These are phyloP conservation scores for Apotomis turbidana DNA, from an alignment of 2,888 invertebrate species.

Conservation along the genomic window DNA sequence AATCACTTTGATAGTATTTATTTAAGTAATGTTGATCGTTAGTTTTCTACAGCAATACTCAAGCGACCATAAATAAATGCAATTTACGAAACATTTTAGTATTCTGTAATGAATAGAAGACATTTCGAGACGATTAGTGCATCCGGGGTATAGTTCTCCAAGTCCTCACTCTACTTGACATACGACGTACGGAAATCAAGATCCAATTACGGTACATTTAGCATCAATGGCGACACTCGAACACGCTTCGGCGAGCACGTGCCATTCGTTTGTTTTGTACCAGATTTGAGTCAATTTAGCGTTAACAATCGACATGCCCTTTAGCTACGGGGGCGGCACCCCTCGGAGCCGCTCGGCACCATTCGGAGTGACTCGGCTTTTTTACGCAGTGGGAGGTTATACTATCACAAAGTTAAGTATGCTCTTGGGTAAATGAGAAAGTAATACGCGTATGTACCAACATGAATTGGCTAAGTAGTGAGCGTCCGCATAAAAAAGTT, in stretches of 20 bases:
- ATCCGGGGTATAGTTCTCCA: constrained; percentile 20
- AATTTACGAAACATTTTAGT: background rate
- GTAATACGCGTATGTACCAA: background rate
- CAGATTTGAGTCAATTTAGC: constrained; percentile 75
- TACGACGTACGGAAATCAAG: constrained; percentile 67
- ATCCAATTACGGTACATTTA: constrained; percentile 79
- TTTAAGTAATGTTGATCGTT: background rate
- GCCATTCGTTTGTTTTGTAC: constrained; percentile 73
- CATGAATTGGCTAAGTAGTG: background rate
- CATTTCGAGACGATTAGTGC: constrained; percentile 11
- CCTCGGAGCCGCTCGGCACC: constrained; percentile 60
- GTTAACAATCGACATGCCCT: constrained; percentile 67
- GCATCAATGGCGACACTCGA: constrained; percentile 65
- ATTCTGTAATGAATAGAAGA: constrained; percentile 3
- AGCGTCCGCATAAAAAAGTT: constrained; percentile 40
- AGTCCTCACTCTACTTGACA: constrained; percentile 17
- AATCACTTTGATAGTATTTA: too few relatives aligned
- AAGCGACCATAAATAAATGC: background rate
- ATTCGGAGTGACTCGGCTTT: constrained; percentile 49
- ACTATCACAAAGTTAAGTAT: constrained; percentile 46
- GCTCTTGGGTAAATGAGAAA: constrained; percentile 8
- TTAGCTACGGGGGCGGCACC: constrained; percentile 59
- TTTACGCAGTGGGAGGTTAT: constrained; percentile 45
- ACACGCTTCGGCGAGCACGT: constrained; percentile 63
- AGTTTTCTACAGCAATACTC: background rate